Evolutionary conservation across 2,888 invertebrate genomes (phyloP), one percentile per base, ranked within the genome.

Genomic region (Caenorhabditis angaria): DNA sequence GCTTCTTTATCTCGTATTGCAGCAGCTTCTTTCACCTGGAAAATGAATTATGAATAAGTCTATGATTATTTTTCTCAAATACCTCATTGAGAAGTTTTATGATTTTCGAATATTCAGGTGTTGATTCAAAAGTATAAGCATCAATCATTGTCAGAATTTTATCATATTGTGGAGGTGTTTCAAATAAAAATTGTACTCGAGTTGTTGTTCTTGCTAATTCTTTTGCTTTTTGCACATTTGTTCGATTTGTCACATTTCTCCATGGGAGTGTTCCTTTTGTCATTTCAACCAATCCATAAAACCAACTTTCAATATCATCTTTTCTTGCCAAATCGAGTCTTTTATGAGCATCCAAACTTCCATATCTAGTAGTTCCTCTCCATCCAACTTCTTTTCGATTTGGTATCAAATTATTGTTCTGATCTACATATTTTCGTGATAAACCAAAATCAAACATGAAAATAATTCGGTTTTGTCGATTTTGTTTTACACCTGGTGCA

Each of bases 341-440:
- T 48, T 62, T 70, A 41, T 80, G 79, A 18, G 77, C 77, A 48
- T 69, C 64, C 22, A 81, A 73, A 28, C 77, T 77, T 12, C 83
- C 83, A 63, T 82, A 84, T 25, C 84, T 65, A 1, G 75, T 79
- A 10, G 84, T 84, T 24, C 84, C 84, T 5, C 84, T 50, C 84
- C 84, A 84, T 53, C 84, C 84, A 22, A 81, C 76, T 28, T 82
- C 81, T 56, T 76, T 75, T 24, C 84, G 59, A 25, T 77, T 63
- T 35, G 77, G 70, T 5, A 81, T 50, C 35, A 83, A 48, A 22
- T 77, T 74, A 27, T 73, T 67, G 51, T 74, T 71, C 72, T 12
- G 2, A 60, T 76, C 78, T n/a, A 78, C 22, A 55, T 81, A 83
- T 58, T 71, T 67, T 14, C 79, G 51, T 0, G 81, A 78, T 24